Evolutionary conservation across 1,140 invertebrate genomes (phyloP).

Genomic region (Magallana gigas): DNA sequence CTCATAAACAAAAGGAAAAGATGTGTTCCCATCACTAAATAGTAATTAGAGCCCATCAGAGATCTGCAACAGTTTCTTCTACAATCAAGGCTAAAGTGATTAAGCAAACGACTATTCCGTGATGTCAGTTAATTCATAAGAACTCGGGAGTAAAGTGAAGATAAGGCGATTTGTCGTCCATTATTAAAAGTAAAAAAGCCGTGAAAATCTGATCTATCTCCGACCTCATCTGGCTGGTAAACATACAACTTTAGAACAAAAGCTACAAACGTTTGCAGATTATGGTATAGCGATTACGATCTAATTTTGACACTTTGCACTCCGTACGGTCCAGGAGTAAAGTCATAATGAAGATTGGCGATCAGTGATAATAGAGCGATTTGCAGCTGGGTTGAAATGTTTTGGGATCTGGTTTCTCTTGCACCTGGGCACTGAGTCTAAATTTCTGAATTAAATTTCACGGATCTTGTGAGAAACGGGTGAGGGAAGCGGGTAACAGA

Average conservation of each 20-base stretch:
- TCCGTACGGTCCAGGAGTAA: slow-evolving; percentile 4
- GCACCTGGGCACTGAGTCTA: slow-evolving; percentile 25
- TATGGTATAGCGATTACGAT: slow-evolving; percentile 4
- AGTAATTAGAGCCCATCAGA: background rate
- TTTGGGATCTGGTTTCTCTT: background rate
- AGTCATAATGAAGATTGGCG: slow-evolving; percentile 12
- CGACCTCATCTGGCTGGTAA: background rate
- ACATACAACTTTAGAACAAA: slow-evolving; percentile 23
- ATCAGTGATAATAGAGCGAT: background rate
- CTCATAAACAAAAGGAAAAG: no score
- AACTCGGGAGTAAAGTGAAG: slow-evolving; percentile 13
- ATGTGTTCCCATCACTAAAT: no score
- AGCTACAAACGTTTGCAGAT: slow-evolving; percentile 14
- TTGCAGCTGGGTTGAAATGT: slow-evolving; percentile 19
- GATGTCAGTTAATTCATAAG: slow-evolving; percentile 36
- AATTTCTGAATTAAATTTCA: slow-evolving; percentile 28
- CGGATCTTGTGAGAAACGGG: background rate
- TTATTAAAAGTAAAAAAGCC: background rate
- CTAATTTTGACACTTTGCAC: slow-evolving; percentile 37
- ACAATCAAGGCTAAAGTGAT: background rate
- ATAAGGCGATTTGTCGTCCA: slow-evolving; percentile 32
- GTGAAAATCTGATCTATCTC: slow-evolving; percentile 27
- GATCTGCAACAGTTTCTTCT: background rate
- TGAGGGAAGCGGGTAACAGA: background rate
- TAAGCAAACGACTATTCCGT: slow-evolving; percentile 11